Base-by-base conservation (phyloP, 2,888 invertebrate genomes). In the Acronicta aceris region DNA sequence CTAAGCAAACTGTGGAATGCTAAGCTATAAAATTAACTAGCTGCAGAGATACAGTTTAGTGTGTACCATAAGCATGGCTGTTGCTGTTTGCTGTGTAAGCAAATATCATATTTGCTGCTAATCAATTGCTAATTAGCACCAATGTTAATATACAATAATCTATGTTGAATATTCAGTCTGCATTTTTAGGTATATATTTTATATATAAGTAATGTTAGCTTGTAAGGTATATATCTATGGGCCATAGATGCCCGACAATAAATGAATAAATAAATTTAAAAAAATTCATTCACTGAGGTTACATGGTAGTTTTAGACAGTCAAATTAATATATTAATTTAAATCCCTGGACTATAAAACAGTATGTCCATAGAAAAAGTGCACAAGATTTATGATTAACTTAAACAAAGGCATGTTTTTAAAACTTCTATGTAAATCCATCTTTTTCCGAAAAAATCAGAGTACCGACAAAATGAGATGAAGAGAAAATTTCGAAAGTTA, bases 61-160 rank as follows among this genome's bases (percentile, higher is more conserved):
- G 60, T 83, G 81, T 84, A 81, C 83, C 84, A 86, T 82, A 67
- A 76, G 67, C 74, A 82, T 85, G 84, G 85, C 61, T 52, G 36
- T 74, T 84, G 64, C 74, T 86, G 79, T 84, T 76, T 82, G 82
- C 81, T 85, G 70, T 78, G 59, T 58, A 82, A 86, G 82, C 80
- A 58, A 63, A 57, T 73, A 54, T 56, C 51, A 40, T 38, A 38
- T 48, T 57, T 78, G 77, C 69, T 79, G 64, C 66, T 78, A 83
- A 82, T 80, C 74, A 82, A 77, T 76, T 61, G 42, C 45, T 69
- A 76, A 85, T 78, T 78, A 79, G 72, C 83, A 82, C 79, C 77
- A 79, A 59, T 38, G 46, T 38, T 59, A 51, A 51, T 61, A 57
- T 36, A 50, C 52, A 61, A 46, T 30, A 47, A 51, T 48, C 36